A percentile compares a stretch with the other conserved stretches of the same genome.
Conservation (phyloP, 2,113 vertebrate genomes). For the Strix aluco region DNA sequence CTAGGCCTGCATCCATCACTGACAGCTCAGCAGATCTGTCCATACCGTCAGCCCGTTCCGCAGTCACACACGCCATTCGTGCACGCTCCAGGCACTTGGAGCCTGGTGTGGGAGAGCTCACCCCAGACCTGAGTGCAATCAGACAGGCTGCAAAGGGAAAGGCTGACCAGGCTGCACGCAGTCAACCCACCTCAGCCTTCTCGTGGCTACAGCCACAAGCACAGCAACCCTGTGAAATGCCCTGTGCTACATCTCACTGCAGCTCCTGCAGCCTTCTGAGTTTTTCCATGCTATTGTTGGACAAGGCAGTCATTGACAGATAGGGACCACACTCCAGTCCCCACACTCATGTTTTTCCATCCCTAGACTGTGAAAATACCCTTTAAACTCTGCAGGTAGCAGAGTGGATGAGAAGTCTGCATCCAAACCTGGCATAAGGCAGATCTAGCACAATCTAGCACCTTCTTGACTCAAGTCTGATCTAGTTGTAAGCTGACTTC, state of each 20-base stretch:
- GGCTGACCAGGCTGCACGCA: background rate
- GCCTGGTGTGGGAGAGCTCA: background rate
- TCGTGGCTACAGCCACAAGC: background rate
- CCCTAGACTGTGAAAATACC: background rate
- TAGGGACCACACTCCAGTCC: background rate
- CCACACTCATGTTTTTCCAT: background rate
- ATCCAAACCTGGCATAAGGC: background rate
- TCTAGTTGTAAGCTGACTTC: background rate
- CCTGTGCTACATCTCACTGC: background rate
- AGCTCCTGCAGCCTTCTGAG: background rate
- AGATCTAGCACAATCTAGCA: background rate
- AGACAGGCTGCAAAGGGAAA: background rate
- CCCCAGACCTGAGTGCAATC: background rate
- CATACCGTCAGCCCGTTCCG: background rate
- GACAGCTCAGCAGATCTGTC: background rate
- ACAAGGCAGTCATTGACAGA: background rate
- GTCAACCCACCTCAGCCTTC: background rate
- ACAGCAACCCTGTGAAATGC: background rate
- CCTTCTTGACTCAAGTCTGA: background rate
- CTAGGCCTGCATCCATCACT: background rate
- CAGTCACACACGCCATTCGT: background rate
- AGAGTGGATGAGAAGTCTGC: background rate
- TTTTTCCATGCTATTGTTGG: background rate
- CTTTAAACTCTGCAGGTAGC: background rate
- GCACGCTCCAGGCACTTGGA: background rate